Conservation (phyloP, 2,113 vertebrate genomes). For the Nothobranchius furzeri region DNA sequence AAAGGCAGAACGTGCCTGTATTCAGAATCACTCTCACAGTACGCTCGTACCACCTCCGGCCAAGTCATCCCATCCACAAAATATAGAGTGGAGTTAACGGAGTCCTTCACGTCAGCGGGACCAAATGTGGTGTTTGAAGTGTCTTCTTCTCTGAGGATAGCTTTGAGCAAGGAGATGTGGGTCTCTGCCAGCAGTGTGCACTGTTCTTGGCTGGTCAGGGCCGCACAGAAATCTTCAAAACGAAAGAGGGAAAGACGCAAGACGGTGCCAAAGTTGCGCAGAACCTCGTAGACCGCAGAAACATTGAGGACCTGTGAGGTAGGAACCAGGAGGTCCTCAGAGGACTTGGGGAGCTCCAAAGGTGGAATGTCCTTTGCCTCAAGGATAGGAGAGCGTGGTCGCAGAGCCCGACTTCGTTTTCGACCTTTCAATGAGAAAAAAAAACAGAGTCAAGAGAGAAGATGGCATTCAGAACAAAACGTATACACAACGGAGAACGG, state of each 20-base stretch:
- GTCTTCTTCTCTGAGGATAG: conserved; percentile 97
- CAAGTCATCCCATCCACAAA: conserved; percentile 99
- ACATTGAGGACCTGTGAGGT: conserved; percentile 93
- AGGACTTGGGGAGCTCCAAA: conserved; percentile 94
- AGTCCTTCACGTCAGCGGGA: conserved; percentile 97
- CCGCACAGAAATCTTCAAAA: conserved; percentile 97
- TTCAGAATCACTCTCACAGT: conserved; percentile 96
- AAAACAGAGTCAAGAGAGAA: conserved; percentile 13
- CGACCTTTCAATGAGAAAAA: conserved; percentile 75
- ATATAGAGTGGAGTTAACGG: conserved; percentile 96
- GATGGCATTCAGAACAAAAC: background rate
- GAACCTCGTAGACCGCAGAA: conserved; percentile 94
- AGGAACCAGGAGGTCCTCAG: conserved; percentile 96
- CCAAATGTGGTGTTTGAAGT: conserved; percentile 99
- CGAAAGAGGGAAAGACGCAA: conserved; percentile 95
- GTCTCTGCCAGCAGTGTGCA: conserved; percentile 97
- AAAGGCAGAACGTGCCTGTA: conserved; percentile 91
- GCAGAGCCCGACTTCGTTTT: conserved; percentile 84
- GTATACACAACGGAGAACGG: background rate
- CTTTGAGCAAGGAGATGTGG: conserved; percentile 93
- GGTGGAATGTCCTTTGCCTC: conserved; percentile 93
- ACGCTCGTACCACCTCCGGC: conserved; percentile 95
- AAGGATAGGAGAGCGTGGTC: conserved; percentile 89
- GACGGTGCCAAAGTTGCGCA: conserved; percentile 96
- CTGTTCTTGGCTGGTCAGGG: conserved; percentile 94